phyloP scores from a whole-genome alignment of 2,113 vertebrate species.

The Poecile atricapillus region DNA sequence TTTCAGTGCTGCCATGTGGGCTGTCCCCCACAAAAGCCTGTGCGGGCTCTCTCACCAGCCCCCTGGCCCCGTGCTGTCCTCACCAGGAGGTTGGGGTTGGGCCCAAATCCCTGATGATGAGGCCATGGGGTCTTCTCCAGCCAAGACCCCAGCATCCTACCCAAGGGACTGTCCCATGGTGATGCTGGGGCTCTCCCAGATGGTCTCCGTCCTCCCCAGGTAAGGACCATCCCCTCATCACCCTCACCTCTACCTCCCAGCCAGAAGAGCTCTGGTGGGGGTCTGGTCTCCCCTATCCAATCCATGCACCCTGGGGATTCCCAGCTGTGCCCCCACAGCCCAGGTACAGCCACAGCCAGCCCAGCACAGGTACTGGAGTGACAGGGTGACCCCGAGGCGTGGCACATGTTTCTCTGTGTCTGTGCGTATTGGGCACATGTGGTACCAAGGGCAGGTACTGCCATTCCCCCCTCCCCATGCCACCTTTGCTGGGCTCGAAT shows the following conservation, averaged over 20 bases:
- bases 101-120: neutral
- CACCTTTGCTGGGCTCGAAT: neutral
- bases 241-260: neutral
- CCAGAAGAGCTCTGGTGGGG: neutral
- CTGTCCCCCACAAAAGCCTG: neutral
- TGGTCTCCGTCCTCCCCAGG: neutral
- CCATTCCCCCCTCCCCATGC: neutral
- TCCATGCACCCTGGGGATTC: neutral
- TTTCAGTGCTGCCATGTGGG: neutral
- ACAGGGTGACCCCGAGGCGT: fast-evolving
- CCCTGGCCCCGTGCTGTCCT: fast-evolving
- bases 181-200: neutral
- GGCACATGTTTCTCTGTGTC: neutral
- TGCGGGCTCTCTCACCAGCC: neutral
- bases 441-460: neutral
- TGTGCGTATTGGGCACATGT: neutral
- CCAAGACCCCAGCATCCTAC: neutral
- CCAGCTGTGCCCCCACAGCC: neutral
- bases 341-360: neutral
- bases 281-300: neutral
- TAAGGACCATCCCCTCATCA: neutral
- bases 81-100: neutral
- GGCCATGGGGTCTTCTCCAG: neutral
- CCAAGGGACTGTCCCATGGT: neutral
- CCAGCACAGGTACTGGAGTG: neutral